A percentile compares a stretch with the other conserved stretches of the same genome.
phyloP scores from a whole-genome alignment of 2,113 vertebrate genomes.

The Micronycteris hirsuta region DNA sequence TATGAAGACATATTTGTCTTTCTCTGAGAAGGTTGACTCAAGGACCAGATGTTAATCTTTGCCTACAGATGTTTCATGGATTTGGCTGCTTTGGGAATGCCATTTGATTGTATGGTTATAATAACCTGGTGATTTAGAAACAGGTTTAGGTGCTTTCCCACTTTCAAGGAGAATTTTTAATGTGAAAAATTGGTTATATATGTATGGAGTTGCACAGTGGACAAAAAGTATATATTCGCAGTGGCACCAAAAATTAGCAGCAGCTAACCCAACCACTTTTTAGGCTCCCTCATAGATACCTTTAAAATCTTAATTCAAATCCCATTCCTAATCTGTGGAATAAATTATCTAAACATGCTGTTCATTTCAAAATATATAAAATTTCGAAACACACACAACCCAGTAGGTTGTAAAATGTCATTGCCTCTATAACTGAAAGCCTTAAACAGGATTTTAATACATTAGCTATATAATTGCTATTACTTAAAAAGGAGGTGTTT shows the following conservation, averaged over 20 bases:
- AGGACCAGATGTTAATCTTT: neutral
- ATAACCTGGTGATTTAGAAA: neutral
- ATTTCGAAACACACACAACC: neutral
- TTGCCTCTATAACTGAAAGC: neutral
- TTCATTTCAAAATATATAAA: neutral
- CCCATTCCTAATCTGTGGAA: neutral
- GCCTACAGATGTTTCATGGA: fast-evolving
- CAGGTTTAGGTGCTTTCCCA: neutral
- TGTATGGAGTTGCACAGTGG: too few species aligned
- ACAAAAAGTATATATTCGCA: neutral
- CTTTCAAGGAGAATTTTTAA: neutral
- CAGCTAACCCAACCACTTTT: neutral
- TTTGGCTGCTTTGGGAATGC: neutral
- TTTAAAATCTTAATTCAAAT: neutral
- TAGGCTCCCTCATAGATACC: neutral
- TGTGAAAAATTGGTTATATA: neutral
- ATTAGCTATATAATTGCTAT: neutral
- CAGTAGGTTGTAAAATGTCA: neutral
- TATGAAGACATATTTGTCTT: neutral
- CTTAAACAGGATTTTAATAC: neutral
- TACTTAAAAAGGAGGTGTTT: neutral
- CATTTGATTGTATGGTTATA: neutral
- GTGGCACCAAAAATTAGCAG: neutral
- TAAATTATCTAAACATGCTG: neutral
- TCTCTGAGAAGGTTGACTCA: neutral